Percentiles rank a stretch among this genome's conserved stretches.
phyloP scores from a whole-genome alignment of 2,888 invertebrate genomes.

The Callinectes sapidus region DNA sequence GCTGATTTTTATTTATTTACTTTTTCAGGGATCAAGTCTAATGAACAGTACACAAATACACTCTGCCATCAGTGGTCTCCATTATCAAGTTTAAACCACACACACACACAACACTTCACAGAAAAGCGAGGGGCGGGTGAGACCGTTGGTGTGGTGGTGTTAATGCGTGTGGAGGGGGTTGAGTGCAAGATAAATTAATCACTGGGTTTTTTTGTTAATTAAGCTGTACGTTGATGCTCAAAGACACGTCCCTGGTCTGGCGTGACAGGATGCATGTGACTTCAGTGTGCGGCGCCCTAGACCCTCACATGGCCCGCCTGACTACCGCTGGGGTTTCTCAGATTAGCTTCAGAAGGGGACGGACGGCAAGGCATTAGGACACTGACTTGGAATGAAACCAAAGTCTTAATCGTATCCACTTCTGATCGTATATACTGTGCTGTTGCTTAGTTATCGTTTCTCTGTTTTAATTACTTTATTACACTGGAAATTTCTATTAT shows the following conservation, averaged over 20 bases:
- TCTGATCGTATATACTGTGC: background rate
- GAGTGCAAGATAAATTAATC: background rate
- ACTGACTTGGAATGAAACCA: background rate
- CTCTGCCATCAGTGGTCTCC: background rate
- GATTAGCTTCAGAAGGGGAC: background rate
- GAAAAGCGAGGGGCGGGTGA: background rate
- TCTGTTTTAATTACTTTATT: too few species aligned
- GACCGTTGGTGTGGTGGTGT: background rate
- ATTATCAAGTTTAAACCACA: background rate
- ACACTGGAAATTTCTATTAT: too few species aligned
- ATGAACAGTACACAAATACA: background rate
- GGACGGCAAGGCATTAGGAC: background rate
- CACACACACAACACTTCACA: background rate
- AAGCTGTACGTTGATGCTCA: background rate
- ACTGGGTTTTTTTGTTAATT: background rate
- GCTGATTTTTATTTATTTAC: too few species aligned
- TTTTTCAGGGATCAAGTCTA: background rate
- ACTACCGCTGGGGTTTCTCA: background rate
- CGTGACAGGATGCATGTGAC: background rate
- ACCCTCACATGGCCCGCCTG: background rate
- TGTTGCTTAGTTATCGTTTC: too few species aligned
- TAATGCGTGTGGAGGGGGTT: background rate
- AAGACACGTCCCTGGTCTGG: background rate
- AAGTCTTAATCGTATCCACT: background rate
- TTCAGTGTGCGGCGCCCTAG: background rate